These are phyloP conservation scores for Zaprionus kolodkinae DNA, from an alignment of 1,140 invertebrate species.

Conservation along the genomic window DNA sequence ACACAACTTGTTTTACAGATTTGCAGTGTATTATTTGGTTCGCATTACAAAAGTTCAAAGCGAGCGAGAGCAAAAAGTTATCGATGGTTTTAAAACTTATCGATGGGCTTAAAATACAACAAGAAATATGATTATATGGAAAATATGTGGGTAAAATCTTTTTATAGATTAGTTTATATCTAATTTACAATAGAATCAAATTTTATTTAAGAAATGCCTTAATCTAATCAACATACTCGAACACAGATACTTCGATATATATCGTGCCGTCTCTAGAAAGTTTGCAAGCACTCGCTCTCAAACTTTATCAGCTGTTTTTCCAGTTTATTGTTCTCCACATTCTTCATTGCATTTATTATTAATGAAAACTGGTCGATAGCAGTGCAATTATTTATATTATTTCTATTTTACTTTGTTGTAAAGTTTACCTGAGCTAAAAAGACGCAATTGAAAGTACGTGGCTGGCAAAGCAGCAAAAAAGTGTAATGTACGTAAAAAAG, in stretches of 20 bases:
- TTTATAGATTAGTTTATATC: not conserved
- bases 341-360: not conserved
- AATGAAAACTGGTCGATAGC: not conserved
- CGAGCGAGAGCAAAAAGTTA: not conserved
- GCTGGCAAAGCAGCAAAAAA: not conserved
- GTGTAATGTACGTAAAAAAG: not conserved
- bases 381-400: not conserved
- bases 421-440: not conserved
- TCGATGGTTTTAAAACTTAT: not conserved
- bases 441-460: not conserved
- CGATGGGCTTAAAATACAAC: not conserved
- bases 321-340: constrained; percentile 17
- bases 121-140: no score
- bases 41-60: not conserved
- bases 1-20: not conserved
- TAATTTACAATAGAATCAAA: not conserved
- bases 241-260: not conserved
- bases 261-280: not conserved
- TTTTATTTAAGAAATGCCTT: no score
- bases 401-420: not conserved
- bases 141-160: not conserved
- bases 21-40: not conserved
- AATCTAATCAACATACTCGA: not conserved
- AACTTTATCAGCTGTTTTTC: constrained; percentile 51
- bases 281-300: constrained; percentile 17